Percentiles rank a stretch among this genome's conserved stretches.
phyloP scores from a whole-genome alignment of 2,797 vertebrate species.

The Catostomus latipinnis region DNA sequence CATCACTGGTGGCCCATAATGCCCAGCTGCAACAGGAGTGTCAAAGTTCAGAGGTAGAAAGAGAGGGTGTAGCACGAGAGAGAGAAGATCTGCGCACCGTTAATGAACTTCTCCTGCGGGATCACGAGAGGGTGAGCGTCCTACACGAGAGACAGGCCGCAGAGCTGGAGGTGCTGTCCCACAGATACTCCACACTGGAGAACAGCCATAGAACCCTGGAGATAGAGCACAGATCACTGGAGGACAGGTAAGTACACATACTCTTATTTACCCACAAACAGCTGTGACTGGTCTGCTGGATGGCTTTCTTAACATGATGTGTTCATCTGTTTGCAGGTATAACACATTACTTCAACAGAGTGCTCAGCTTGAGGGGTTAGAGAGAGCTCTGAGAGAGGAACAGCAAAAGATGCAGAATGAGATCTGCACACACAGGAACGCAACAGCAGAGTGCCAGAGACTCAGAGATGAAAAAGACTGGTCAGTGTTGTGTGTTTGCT shows the following conservation, averaged over 20 bases:
- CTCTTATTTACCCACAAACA: too few relatives aligned
- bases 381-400: constrained; percentile 89
- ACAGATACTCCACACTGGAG: constrained; percentile 93
- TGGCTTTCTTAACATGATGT: too few relatives aligned
- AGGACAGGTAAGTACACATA: constrained; percentile 85
- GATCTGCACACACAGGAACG: constrained; percentile 85
- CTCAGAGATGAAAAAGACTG: constrained; percentile 90
- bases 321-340: constrained; percentile 78
- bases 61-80: constrained; percentile 86
- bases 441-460: constrained; percentile 86
- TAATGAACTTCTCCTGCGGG: constrained; percentile 91
- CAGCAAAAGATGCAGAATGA: constrained; percentile 93
- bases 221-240: constrained; percentile 59
- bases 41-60: constrained; percentile 88
- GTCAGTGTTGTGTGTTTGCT: constrained; percentile 69
- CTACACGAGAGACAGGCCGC: constrained; percentile 93
- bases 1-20: constrained; percentile 92
- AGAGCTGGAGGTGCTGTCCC: constrained; percentile 92
- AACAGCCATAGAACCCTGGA: constrained; percentile 86
- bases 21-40: constrained; percentile 93
- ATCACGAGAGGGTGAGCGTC: constrained; percentile 94
- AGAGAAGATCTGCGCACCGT: constrained; percentile 89
- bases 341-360: constrained; percentile 94
- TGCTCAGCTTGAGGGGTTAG: constrained; percentile 91
- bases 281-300: too few relatives aligned